These are phyloP conservation scores for Spodoptera picta DNA, from an alignment of 2,888 invertebrate genomes.

Conservation along the genomic window DNA sequence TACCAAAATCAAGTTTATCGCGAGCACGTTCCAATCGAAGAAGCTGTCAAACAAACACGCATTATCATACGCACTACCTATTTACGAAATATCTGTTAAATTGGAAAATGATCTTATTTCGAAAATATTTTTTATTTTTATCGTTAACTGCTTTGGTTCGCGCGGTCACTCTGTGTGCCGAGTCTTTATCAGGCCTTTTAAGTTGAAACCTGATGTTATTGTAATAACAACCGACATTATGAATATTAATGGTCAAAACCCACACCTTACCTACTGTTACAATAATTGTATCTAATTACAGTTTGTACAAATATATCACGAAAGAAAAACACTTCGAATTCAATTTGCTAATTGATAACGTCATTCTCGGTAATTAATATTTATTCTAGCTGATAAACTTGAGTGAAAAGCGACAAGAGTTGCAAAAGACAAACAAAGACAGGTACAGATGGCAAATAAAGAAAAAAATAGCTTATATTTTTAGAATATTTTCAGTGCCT, in stretches of 20 bases:
- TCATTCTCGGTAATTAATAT: conserved; percentile 40
- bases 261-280: conserved; percentile 40
- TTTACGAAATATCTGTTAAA: conserved; percentile 4
- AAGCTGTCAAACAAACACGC: conserved; percentile 54
- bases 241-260: conserved; percentile 49
- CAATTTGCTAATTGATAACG: conserved; percentile 51
- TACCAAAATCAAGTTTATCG: conserved; percentile 60
- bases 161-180: conserved; percentile 25
- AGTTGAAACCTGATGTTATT: conserved; percentile 42
- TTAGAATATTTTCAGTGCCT: too few species aligned
- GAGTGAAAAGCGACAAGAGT: conserved; percentile 18
- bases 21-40: conserved; percentile 54
- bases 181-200: conserved; percentile 46
- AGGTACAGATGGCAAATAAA: conserved; percentile 7
- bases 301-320: conserved; percentile 33
- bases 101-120: conserved; percentile 18
- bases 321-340: conserved; percentile 41
- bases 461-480: too few species aligned
- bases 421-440: conserved; percentile 26
- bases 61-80: conserved; percentile 56
- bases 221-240: conserved; percentile 41
- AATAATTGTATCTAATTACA: conserved; percentile 45
- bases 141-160: conserved; percentile 10
- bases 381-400: conserved; percentile 36
- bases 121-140: conserved; percentile 6